Percentiles rank a stretch among this genome's conserved stretches.
Conservation (phyloP, 2,113 vertebrate genomes). For the Ursus arctos region DNA sequence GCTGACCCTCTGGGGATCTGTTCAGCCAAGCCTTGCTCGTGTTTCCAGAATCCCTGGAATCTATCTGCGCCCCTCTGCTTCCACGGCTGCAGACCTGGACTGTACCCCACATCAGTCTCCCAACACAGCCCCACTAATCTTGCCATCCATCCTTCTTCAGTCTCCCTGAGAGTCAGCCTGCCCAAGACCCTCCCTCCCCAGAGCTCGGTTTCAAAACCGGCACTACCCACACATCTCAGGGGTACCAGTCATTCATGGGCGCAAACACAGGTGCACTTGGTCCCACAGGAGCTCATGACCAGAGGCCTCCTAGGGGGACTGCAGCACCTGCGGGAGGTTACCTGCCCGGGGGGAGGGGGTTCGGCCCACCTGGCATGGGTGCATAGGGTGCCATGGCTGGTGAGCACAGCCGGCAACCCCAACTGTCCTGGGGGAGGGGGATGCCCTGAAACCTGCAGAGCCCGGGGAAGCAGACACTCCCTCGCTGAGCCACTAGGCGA, state of each 20-base stretch:
- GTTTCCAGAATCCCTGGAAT: neutral
- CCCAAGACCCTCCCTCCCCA: neutral
- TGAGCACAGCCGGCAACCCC: neutral
- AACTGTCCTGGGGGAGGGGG: neutral
- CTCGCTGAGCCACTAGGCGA: neutral
- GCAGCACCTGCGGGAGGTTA: neutral
- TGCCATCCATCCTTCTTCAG: neutral
- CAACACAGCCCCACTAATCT: neutral
- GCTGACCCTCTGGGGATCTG: neutral
- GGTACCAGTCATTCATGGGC: neutral
- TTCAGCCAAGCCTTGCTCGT: neutral
- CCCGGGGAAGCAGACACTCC: neutral
- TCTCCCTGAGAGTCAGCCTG: neutral
- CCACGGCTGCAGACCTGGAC: neutral
- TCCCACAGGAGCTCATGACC: neutral
- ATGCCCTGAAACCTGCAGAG: neutral
- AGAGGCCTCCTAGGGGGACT: neutral
- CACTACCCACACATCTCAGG: rapidly evolving
- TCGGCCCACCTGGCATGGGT: neutral
- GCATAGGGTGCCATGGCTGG: neutral
- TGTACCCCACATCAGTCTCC: neutral
- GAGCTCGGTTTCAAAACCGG: neutral
- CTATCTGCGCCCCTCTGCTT: neutral
- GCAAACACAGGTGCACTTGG: rapidly evolving
- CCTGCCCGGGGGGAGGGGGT: neutral